Evolutionary conservation across 2,113 vertebrate genomes (phyloP).

Genomic region (Limanda limanda): DNA sequence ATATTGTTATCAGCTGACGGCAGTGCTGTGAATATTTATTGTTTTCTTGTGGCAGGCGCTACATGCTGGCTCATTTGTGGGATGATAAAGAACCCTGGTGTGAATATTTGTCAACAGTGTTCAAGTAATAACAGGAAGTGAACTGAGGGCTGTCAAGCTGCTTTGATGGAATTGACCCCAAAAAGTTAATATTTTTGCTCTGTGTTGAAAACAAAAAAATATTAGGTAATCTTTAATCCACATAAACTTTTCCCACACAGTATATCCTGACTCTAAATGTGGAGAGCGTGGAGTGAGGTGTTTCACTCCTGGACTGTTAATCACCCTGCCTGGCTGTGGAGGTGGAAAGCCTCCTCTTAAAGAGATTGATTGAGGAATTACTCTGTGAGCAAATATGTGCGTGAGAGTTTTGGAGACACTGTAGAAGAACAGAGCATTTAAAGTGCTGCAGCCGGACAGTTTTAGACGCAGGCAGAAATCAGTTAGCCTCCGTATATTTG

Average conservation of each 20-base stretch:
- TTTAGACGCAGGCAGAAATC: background rate
- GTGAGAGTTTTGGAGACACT: conserved; percentile 1
- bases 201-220: background rate
- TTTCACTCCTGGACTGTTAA: conserved; percentile 26
- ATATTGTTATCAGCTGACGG: background rate
- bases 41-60: background rate
- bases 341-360: conserved; percentile 32
- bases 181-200: background rate
- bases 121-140: background rate
- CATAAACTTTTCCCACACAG: conserved; percentile 20
- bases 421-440: background rate
- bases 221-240: background rate
- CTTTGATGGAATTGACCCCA: background rate
- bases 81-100: background rate
- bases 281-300: conserved; percentile 10
- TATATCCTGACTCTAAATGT: conserved; percentile 15
- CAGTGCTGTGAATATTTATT: conserved; percentile 9
- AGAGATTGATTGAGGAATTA: conserved; percentile 52
- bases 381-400: conserved; percentile 30
- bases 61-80: background rate
- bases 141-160: background rate
- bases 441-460: conserved; percentile 1
- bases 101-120: background rate
- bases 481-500: background rate
- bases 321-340: conserved; percentile 30